phyloP scores from a whole-genome alignment of 2,113 vertebrate genomes.

The Burhinus bistriatus region DNA sequence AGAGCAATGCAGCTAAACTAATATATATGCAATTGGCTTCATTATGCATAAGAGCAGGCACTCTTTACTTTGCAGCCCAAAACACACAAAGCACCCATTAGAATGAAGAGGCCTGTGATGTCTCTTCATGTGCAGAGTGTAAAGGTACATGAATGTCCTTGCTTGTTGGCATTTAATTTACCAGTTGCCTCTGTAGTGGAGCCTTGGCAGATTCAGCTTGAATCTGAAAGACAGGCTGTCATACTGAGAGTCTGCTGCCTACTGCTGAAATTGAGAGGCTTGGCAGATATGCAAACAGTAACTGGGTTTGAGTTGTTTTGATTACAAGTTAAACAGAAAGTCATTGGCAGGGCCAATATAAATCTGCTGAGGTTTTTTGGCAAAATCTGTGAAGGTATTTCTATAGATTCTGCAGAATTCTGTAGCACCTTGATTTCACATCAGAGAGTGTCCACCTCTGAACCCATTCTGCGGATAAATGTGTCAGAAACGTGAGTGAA shows the following conservation, averaged over 20 bases:
- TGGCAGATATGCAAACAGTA: slow-evolving; percentile 85
- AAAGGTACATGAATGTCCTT: slow-evolving; percentile 76
- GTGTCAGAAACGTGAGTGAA: not conserved
- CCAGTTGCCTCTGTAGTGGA: slow-evolving; percentile 79
- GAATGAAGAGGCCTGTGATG: slow-evolving; percentile 47
- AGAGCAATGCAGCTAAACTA: not conserved
- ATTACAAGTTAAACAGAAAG: slow-evolving; percentile 88
- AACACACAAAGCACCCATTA: slow-evolving; percentile 40
- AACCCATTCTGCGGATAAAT: not conserved
- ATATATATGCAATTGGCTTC: not conserved
- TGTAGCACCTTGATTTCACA: slow-evolving; percentile 38
- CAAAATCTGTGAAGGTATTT: slow-evolving; percentile 59
- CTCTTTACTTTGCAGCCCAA: not conserved
- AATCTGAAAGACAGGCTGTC: slow-evolving; percentile 85
- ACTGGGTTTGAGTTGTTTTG: slow-evolving; percentile 88
- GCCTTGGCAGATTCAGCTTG: slow-evolving; percentile 80
- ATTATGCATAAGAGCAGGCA: not conserved
- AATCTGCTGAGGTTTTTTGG: slow-evolving; percentile 76
- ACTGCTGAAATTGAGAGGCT: slow-evolving; percentile 81
- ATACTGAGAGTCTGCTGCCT: slow-evolving; percentile 78
- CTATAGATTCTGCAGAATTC: slow-evolving; percentile 52
- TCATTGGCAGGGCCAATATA: slow-evolving; percentile 78
- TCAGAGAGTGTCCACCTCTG: slow-evolving; percentile 18
- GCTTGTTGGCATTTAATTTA: slow-evolving; percentile 79
- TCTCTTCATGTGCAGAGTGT: slow-evolving; percentile 58